Conservation (phyloP, 2,888 invertebrate species). For the Campaea margaritaria region DNA sequence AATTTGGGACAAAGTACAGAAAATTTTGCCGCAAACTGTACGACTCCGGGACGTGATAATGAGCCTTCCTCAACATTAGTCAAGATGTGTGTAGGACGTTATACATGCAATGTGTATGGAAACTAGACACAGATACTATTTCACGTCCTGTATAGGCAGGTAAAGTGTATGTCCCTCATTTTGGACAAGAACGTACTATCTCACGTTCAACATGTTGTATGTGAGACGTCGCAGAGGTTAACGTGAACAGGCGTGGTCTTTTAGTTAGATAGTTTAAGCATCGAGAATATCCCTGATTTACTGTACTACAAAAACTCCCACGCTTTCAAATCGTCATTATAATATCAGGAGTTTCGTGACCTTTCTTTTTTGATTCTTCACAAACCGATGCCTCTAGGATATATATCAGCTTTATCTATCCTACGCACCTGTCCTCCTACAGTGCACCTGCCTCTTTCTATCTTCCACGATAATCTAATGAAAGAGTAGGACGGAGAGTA, state of each 20-base stretch:
- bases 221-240: too few relatives aligned
- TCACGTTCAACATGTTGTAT: too few relatives aligned
- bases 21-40: neutral
- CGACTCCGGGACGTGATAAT: constrained; percentile 3
- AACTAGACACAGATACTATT: too few relatives aligned
- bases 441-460: constrained; percentile 45
- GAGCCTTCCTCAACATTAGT: constrained; percentile 27
- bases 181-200: too few relatives aligned
- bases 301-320: neutral
- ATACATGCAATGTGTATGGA: neutral
- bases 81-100: constrained; percentile 1
- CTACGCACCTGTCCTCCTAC: constrained; percentile 63
- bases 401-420: constrained; percentile 35
- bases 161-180: too few relatives aligned
- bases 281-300: too few relatives aligned
- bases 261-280: too few relatives aligned
- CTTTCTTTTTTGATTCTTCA: constrained; percentile 29
- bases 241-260: too few relatives aligned
- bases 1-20: too few relatives aligned
- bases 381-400: constrained; percentile 36
- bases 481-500: constrained; percentile 47
- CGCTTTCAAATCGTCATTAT: neutral
- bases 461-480: constrained; percentile 27
- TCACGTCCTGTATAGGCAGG: too few relatives aligned
- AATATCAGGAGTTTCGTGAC: constrained; percentile 13